phyloP scores from a whole-genome alignment of 1,140 invertebrate genomes.

The Orchesella cincta region DNA sequence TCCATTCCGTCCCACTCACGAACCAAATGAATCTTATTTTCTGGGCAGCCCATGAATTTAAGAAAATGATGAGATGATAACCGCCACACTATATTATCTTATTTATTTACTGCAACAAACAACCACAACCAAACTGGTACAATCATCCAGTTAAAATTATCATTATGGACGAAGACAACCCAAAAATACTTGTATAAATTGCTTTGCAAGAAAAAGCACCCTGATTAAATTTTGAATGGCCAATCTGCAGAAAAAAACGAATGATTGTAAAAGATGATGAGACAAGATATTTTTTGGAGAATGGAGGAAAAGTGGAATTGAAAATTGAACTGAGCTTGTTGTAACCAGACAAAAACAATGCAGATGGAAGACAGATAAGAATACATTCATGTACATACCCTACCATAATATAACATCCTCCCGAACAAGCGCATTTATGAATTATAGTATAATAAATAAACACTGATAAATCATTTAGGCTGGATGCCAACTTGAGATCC shows the following conservation, averaged over 20 bases:
- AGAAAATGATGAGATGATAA: too few relatives aligned
- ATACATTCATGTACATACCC: neutral
- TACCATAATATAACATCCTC: neutral
- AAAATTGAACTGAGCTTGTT: neutral
- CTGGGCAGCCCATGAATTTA: neutral
- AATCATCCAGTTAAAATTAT: too few relatives aligned
- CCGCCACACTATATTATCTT: too few relatives aligned
- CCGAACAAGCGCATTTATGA: neutral
- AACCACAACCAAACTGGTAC: too few relatives aligned
- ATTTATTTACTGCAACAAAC: too few relatives aligned
- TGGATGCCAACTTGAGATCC: slow-evolving; percentile 1
- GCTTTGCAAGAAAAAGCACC: too few relatives aligned
- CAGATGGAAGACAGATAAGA: neutral
- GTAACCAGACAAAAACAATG: neutral
- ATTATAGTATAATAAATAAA: slow-evolving; percentile 21
- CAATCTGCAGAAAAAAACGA: too few relatives aligned
- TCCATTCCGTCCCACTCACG: neutral
- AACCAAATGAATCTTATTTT: neutral
- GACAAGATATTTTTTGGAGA: too few relatives aligned
- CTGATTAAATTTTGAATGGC: too few relatives aligned
- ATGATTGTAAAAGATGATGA: too few relatives aligned
- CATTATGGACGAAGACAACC: too few relatives aligned
- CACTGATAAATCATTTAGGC: slow-evolving; percentile 27
- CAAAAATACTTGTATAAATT: too few relatives aligned
- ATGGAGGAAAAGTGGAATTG: neutral